Base-by-base conservation (phyloP, 2,113 vertebrate species). In the Stegostoma tigrinum region DNA sequence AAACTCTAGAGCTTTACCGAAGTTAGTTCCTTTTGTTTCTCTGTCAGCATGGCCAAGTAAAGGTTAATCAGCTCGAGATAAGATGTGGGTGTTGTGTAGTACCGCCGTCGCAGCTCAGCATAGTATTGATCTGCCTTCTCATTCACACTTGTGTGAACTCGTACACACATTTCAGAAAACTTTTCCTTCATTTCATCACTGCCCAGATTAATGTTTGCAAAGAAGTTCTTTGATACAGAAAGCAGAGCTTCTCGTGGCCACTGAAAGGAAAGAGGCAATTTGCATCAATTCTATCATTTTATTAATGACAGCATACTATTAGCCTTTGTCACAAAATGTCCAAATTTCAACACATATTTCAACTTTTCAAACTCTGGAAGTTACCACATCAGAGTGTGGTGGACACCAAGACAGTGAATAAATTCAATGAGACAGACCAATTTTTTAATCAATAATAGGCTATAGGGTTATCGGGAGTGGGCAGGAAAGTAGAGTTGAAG, bases 31-130 rank as follows among this genome's bases (percentile, higher is more conserved):
- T 97, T 96, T 96, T 96, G 98, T 97, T 98, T 98, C 72, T 97
- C 97, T 12, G 94, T 96, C 10, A 98, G 97, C 98, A 98, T 98
- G 67, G 96, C 96, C 86, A 98, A 97, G 96, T 98, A 99, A 80
- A 98, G 97, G 95, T 98, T 98, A 96, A 98, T 99, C 95, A 99
- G 98, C 96, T 99, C 98, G 96, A 99, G 97, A 97, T 98, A 98
- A 95, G 98, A 98, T 75, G 98, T 98, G 48, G 98, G 98, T 0
- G 98, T 98, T 5, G 98, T 98, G 96, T 98, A 98, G 96, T 98
- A 98, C 6, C 98, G 96, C 3, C 98, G 96, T 30, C 98, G 97
- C 80, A 99, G 97, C 96, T 98, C 98, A 0, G 96, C 96, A 93
- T 98, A 98, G 95, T 98, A 98, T 94, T 97, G 96, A 0, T 98